Evolutionary conservation across 1,140 invertebrate species (phyloP).

Genomic region (Aleiodes sp.): DNA sequence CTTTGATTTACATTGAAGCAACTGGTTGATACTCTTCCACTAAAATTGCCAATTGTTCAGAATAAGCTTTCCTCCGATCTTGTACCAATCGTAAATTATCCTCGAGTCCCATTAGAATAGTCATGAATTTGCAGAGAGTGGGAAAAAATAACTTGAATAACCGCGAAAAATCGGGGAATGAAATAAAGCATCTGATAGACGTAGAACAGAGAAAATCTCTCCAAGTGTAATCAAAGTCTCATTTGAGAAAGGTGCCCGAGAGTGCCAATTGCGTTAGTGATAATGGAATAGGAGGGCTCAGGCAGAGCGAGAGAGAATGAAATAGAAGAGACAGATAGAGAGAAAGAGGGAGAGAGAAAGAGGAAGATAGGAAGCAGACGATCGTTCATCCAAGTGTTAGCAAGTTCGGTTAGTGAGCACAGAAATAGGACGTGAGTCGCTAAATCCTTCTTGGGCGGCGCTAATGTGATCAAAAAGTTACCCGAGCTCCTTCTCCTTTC

Average conservation of each 20-base stretch:
- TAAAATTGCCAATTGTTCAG: no score
- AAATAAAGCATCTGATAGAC: constrained; percentile 5
- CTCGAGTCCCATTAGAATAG: not conserved
- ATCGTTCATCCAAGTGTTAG: constrained; percentile 22
- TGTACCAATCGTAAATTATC: no score
- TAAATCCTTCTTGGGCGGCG: constrained; percentile 20
- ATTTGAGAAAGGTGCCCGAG: not conserved
- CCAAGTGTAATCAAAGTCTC: constrained; percentile 14
- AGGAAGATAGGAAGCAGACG: constrained; percentile 15
- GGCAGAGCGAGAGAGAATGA: not conserved
- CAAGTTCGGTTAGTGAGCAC: constrained; percentile 16
- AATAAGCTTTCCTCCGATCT: no score
- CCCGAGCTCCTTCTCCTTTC: not conserved
- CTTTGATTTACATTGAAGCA: no score
- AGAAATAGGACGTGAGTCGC: constrained; percentile 14
- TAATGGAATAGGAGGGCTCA: constrained; percentile 9
- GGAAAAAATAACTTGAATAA: not conserved
- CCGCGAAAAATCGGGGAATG: not conserved
- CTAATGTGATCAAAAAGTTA: constrained; percentile 31
- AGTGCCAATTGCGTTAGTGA: constrained; percentile 14
- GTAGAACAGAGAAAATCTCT: constrained; percentile 10
- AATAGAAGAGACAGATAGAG: not conserved
- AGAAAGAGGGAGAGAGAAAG: not conserved
- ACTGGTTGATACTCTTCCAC: no score
- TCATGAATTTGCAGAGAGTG: not conserved